A percentile compares a stretch with the other conserved stretches of the same genome.
Conservation (phyloP, 2,797 vertebrate species). For the Platalea minor region DNA sequence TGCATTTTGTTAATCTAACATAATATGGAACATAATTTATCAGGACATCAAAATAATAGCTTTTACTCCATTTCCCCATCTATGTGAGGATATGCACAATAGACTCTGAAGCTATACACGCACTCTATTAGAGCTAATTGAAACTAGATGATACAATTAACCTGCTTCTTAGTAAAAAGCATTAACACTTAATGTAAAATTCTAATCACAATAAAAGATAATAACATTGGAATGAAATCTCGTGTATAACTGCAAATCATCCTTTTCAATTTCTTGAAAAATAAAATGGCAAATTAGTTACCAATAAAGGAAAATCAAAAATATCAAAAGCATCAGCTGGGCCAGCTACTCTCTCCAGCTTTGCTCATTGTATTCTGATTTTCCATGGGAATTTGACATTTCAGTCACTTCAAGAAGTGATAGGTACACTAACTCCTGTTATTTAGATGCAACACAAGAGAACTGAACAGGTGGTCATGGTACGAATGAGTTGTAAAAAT, state of each 20-base stretch:
- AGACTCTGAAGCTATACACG: slow-evolving; percentile 71
- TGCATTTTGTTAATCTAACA: slow-evolving; percentile 77
- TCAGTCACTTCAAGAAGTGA: slow-evolving; percentile 14
- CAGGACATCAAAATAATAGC: slow-evolving; percentile 79
- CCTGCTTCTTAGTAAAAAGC: slow-evolving; percentile 71
- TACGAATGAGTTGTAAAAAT: neutral
- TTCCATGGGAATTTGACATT: slow-evolving; percentile 14
- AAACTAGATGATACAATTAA: slow-evolving; percentile 81
- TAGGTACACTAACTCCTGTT: neutral
- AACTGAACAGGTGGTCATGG: slow-evolving; percentile 6
- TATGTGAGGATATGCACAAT: slow-evolving; percentile 75
- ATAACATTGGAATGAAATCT: slow-evolving; percentile 58
- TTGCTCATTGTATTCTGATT: neutral
- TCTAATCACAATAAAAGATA: slow-evolving; percentile 73
- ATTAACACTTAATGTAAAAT: slow-evolving; percentile 75
- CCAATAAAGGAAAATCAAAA: neutral
- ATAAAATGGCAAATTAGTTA: slow-evolving; percentile 55
- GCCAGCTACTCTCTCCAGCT: neutral
- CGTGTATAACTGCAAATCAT: slow-evolving; percentile 59
- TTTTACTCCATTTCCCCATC: slow-evolving; percentile 72
- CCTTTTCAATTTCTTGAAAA: slow-evolving; percentile 57
- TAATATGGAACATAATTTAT: slow-evolving; percentile 77
- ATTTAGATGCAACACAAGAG: neutral
- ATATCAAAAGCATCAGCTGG: neutral
- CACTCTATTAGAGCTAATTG: slow-evolving; percentile 78